Percentiles rank a stretch among this genome's conserved stretches.
Conservation (phyloP, 2,797 vertebrate species). For the Aplochiton taeniatus region DNA sequence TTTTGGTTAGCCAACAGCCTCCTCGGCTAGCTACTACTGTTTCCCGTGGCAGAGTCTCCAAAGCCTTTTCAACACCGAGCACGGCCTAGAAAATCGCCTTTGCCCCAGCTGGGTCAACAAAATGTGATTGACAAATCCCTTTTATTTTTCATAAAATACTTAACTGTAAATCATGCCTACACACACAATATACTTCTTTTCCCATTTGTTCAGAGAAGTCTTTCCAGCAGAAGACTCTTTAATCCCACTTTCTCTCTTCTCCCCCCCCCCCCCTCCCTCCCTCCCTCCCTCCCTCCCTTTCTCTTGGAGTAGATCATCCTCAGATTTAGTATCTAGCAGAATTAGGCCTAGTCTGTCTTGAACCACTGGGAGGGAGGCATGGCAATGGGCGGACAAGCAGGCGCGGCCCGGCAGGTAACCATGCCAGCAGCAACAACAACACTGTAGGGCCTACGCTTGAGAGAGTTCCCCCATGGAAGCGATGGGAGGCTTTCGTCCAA, state of each 20-base stretch:
- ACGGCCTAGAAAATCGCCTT: too few species aligned
- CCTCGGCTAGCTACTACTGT: neutral
- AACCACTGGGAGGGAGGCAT: too few species aligned
- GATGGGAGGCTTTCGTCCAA: conserved; percentile 30
- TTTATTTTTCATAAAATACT: too few species aligned
- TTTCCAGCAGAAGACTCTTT: neutral
- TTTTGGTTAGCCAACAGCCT: neutral
- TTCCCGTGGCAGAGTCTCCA: neutral
- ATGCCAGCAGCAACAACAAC: conserved; percentile 34
- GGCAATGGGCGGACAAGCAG: neutral
- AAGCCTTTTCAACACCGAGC: too few species aligned
- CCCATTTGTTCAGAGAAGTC: neutral
- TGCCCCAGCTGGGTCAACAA: too few species aligned
- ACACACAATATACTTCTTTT: neutral
- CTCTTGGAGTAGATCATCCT: conserved; percentile 6
- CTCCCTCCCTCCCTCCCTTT: conserved; percentile 7
- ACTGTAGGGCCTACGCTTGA: conserved; percentile 39
- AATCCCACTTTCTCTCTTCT: conserved; percentile 17
- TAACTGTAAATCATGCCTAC: neutral
- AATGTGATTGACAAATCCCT: too few species aligned
- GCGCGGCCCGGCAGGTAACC: conserved; percentile 24
- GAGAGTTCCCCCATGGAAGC: conserved; percentile 54
- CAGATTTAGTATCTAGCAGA: neutral
- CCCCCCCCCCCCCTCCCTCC: neutral
- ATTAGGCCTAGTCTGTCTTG: conserved; percentile 18